Conservation (phyloP, 2,797 vertebrate species). For the Corythornis leucogaster region DNA sequence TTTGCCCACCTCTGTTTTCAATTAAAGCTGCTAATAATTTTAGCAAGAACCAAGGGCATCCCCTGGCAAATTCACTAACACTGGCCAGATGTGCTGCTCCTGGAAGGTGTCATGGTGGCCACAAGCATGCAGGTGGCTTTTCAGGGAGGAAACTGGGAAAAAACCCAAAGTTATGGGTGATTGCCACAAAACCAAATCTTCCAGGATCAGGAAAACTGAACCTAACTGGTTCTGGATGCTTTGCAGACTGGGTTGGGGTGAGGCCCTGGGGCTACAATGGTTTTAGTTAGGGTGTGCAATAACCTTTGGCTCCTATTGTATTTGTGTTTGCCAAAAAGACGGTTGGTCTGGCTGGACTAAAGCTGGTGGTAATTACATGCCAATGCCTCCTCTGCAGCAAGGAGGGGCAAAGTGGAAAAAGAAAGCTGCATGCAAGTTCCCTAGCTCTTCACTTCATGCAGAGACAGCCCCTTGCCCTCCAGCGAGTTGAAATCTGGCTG, state of each 20-base stretch:
- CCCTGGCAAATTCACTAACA: fast-evolving
- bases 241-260: background rate
- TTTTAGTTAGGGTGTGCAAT: constrained; percentile 43
- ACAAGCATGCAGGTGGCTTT: background rate
- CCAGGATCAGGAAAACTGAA: background rate
- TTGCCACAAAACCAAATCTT: background rate
- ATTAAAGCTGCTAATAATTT: background rate
- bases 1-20: background rate
- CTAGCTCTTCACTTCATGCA: fast-evolving
- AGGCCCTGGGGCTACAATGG: background rate
- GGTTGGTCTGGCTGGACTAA: constrained; percentile 49
- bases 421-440: background rate
- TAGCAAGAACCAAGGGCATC: background rate
- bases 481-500: background rate
- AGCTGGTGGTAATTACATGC: background rate
- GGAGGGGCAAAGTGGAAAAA: background rate
- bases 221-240: background rate
- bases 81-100: background rate
- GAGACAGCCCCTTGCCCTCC: background rate
- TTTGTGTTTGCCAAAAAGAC: constrained; percentile 33
- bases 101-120: background rate
- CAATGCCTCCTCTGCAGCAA: background rate
- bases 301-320: constrained; percentile 56
- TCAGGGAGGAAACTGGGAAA: background rate
- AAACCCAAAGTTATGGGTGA: background rate